Base-by-base conservation (phyloP, 1,140 invertebrate genomes). In the Lasaia peninsularis region DNA sequence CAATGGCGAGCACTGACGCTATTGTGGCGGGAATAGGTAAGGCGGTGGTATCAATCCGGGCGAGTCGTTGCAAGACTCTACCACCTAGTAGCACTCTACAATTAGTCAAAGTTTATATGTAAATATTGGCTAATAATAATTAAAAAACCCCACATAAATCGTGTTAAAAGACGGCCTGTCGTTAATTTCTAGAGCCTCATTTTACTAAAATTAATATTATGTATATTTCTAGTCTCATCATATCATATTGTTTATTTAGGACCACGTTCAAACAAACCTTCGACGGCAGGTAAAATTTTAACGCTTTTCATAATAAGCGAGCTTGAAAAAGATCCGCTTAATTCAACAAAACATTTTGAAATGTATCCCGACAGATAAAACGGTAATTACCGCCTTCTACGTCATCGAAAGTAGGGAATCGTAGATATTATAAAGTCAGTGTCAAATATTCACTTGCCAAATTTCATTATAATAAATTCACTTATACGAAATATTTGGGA, bases 161-260 rank as follows among this genome's bases (percentile, higher is more conserved):
- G 55, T 55, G 52, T 10, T 10, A 11, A 44, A 44, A 44, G 40
- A 44, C 31, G 16, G 20, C 9, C 10, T 44, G 9, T 44, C 18
- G 53, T 58, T 61, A 57, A 65, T 65, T 61, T 65, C 59, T 44
- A 18, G 10, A 44, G 10, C 14, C 40, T 20, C 40, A 44, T 44
- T 20, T 44, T 18, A 44, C 14, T 44, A 20, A 44, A 44, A 44
- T 44, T 44, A 44, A 44, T 44, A 18, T 16, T 44, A 20, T 44
- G 40, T 44, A 20, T 20, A 44, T 44, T 63, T 71, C 68, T 60
- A 65, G 70, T 66, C 80, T 83, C 79, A 84, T 84, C 82, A 84
- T 79, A 78, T 74, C 70, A 56, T 62, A 67, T 59, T 82, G 78
- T 87, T 81, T 83, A 70, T 71, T 86, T 84, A 83, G 80, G 80